A percentile compares a stretch with the other conserved stretches of the same genome.
These are phyloP conservation scores for Cercocebus atys DNA, from an alignment of 2,113 vertebrate species.

Conservation along the genomic window DNA sequence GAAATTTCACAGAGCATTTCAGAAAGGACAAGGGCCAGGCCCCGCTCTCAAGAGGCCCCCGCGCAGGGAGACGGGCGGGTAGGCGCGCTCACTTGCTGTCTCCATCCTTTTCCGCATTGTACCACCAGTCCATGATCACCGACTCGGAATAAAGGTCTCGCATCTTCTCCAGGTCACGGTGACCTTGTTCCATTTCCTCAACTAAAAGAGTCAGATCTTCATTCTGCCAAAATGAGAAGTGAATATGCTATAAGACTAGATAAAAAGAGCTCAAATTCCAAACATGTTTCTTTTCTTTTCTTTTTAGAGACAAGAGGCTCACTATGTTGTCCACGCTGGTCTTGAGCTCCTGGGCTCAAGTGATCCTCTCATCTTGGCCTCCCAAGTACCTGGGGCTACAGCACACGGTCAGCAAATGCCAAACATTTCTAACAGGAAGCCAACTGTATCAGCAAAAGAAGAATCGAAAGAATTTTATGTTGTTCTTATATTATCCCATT, in stretches of 20 bases:
- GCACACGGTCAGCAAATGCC: background rate
- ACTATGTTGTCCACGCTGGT: background rate
- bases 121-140: conserved; percentile 84
- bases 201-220: conserved; percentile 86
- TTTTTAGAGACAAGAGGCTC: background rate
- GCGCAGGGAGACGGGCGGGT: accelerated
- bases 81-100: conserved; percentile 76
- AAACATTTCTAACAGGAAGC: background rate
- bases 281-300: background rate
- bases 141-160: conserved; percentile 81
- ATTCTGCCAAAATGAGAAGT: conserved; percentile 80
- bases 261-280: background rate
- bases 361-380: background rate
- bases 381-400: background rate
- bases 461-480: background rate
- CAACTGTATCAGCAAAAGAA: background rate
- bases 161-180: conserved; percentile 82
- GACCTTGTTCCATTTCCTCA: conserved; percentile 85
- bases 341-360: background rate
- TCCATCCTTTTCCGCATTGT: conserved; percentile 70
- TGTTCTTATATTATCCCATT: background rate
- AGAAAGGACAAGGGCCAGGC: background rate
- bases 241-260: background rate
- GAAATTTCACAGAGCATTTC: background rate
- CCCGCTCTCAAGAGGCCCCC: background rate